These are phyloP conservation scores for Xanthostigma xanthostigma DNA, from an alignment of 2,888 invertebrate species.

Conservation along the genomic window DNA sequence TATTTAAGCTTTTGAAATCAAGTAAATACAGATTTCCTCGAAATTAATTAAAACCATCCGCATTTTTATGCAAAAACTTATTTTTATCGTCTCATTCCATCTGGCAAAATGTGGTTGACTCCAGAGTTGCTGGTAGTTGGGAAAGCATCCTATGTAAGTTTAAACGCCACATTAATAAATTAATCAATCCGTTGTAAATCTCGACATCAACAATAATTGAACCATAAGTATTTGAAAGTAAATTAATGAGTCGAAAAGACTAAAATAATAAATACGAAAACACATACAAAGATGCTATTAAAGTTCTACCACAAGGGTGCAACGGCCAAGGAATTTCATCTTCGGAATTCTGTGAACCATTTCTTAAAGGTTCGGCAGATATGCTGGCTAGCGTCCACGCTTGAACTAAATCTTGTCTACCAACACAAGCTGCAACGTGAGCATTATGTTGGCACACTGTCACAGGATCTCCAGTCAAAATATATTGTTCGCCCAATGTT, in stretches of 20 bases:
- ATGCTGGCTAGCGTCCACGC: slow-evolving; percentile 76
- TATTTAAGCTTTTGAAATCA: neutral
- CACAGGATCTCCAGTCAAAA: slow-evolving; percentile 39
- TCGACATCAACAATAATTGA: too few species aligned
- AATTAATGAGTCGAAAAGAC: too few species aligned
- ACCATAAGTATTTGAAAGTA: too few species aligned
- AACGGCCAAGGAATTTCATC: slow-evolving; percentile 61
- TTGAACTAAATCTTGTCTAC: slow-evolving; percentile 69
- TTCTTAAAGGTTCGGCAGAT: slow-evolving; percentile 35
- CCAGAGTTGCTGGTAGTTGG: too few species aligned
- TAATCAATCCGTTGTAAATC: too few species aligned
- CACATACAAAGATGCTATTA: slow-evolving; percentile 74
- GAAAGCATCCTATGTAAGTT: too few species aligned
- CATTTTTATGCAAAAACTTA: too few species aligned
- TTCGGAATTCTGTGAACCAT: slow-evolving; percentile 26
- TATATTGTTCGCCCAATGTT: slow-evolving; percentile 70
- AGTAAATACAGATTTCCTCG: too few species aligned
- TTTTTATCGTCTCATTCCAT: too few species aligned
- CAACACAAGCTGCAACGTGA: slow-evolving; percentile 54
- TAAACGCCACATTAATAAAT: too few species aligned
- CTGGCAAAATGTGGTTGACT: too few species aligned
- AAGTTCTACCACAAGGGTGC: slow-evolving; percentile 74
- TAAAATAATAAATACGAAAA: neutral
- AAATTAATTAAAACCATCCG: too few species aligned
- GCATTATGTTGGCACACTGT: slow-evolving; percentile 74